Conservation (phyloP, 2,113 vertebrate species). For the Silurus meridionalis region DNA sequence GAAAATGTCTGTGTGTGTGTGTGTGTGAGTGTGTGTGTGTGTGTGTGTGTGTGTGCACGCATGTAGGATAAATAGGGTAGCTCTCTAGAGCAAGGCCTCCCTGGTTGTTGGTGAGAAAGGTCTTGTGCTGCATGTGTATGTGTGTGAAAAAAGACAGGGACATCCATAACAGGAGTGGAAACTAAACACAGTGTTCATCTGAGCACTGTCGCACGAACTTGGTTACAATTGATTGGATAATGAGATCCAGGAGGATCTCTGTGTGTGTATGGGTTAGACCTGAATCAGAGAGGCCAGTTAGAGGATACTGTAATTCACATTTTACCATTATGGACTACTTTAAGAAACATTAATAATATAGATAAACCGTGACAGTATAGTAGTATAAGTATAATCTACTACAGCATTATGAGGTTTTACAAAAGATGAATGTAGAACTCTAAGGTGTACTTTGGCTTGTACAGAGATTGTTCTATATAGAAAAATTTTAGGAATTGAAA, state of each 20-base stretch:
- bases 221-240: constrained; percentile 66
- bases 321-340: background rate
- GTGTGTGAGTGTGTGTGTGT: constrained; percentile 13
- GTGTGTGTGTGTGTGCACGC: constrained; percentile 27
- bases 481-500: background rate
- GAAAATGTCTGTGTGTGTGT: constrained; percentile 23
- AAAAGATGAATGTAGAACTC: background rate
- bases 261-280: background rate
- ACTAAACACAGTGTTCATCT: constrained; percentile 64
- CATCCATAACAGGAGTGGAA: constrained; percentile 78
- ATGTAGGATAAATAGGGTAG: constrained; percentile 46
- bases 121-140: constrained; percentile 33
- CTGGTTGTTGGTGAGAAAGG: constrained; percentile 47
- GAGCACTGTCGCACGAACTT: constrained; percentile 63
- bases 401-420: background rate
- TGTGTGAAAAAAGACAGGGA: constrained; percentile 54
- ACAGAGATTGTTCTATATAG: background rate
- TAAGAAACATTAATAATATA: background rate
- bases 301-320: background rate
- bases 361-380: background rate
- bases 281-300: constrained; percentile 2
- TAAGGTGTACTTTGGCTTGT: background rate
- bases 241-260: constrained; percentile 63
- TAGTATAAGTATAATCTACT: background rate
- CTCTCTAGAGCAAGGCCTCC: constrained; percentile 45